A percentile compares a stretch with the other conserved stretches of the same genome.
phyloP scores from a whole-genome alignment of 2,113 vertebrate genomes.

The Argyrosomus japonicus region DNA sequence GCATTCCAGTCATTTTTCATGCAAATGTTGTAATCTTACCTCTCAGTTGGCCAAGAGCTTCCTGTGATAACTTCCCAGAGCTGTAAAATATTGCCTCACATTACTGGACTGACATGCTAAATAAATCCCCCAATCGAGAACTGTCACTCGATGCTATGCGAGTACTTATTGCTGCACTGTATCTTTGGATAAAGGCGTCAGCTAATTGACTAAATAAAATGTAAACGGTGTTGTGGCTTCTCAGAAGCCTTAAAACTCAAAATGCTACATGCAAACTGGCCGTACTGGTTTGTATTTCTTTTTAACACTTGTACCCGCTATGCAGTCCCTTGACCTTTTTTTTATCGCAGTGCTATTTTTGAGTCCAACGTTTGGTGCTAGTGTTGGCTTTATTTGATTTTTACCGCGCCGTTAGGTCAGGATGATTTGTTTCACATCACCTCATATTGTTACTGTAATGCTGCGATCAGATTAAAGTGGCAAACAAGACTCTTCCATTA shows the following conservation, averaged over 20 bases:
- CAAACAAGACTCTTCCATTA: conserved; percentile 26
- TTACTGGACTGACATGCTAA: not conserved
- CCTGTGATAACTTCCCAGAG: not conserved
- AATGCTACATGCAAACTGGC: not conserved
- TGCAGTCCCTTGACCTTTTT: no score
- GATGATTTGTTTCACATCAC: conserved; percentile 23
- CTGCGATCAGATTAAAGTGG: conserved; percentile 28
- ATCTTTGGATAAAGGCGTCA: no score
- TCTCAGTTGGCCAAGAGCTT: not conserved
- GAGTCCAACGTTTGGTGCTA: not conserved
- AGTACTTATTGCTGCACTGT: no score
- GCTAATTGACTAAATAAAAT: no score
- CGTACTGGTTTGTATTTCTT: not conserved
- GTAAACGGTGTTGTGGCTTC: not conserved
- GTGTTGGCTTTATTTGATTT: conserved; percentile 7
- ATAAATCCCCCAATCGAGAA: no score
- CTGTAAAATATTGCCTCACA: not conserved
- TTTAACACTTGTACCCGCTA: not conserved
- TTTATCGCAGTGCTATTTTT: no score
- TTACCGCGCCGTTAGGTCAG: conserved; percentile 12
- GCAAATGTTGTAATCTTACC: not conserved
- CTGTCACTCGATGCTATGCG: no score
- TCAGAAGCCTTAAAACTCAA: not conserved
- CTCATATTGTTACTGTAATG: not conserved
- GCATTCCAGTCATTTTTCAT: not conserved